Evolutionary conservation across 1,140 invertebrate species (phyloP), one percentile per base, ranked within the genome.

Genomic region (Drosophila trapezifrons): DNA sequence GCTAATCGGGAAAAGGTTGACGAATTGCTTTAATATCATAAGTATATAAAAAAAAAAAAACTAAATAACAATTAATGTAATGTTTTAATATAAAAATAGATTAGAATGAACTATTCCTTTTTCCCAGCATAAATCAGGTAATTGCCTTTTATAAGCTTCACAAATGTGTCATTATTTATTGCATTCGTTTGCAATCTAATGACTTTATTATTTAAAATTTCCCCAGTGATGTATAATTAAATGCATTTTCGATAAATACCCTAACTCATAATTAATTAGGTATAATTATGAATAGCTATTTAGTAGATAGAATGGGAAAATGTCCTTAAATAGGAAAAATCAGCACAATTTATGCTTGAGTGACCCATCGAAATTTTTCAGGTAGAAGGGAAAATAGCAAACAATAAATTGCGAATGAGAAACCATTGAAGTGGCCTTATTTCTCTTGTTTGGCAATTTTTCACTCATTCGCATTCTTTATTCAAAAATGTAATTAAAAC

Each of bases 401-500:
- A 70, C 40, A 71, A 71, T 71, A 71, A 71, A 70, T 71, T 47
- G 49, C 38, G 51, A 25, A 71, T 35, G 25, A 35, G 64, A 57
- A 70, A 18, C 47, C 37, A 47, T 13, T 70, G 22, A 29, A 58
- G 51, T 40, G 67, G 52, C 25, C 43, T 17, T 40, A n/a, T 40
- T 37, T 54, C n/a, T 52, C 37, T 25, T 37, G 17, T 18, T 54
- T 43, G 51, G 15, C 49, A 29, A 40, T 70, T 71, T 70, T 71
- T 42, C 52, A 32, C 51, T 71, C 13, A 47, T 40, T 55, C 67
- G 43, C 49, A 71, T 71, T 58, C 66, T 47, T 47, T 20, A 71
- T 58, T 57, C 52, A 71, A 71, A 71, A 71, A 71, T 71, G 67
- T 71, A 71, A 76, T 76, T 76, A 76, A 76, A 76, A 76, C 40